Evolutionary conservation across 2,113 vertebrate species (phyloP).

Genomic region (Halcyon malimbica): DNA sequence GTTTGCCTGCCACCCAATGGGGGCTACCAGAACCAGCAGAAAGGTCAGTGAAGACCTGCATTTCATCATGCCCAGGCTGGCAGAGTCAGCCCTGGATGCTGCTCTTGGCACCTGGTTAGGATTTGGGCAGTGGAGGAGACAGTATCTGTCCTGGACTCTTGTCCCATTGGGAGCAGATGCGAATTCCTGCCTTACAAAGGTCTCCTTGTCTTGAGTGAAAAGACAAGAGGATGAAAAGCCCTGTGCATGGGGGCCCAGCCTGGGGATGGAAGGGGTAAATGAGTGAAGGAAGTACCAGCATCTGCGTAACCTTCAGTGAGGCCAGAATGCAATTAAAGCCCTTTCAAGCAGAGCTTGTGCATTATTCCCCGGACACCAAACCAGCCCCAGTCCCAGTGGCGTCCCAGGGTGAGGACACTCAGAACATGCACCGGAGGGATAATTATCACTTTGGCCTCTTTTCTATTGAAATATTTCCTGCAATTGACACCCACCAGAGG

Average conservation of each 20-base stretch:
- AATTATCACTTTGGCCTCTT: neutral
- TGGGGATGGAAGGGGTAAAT: neutral
- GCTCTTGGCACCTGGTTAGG: fast-evolving
- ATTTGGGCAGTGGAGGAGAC: neutral
- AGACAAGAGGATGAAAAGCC: neutral
- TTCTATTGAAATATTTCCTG: neutral
- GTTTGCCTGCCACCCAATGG: neutral
- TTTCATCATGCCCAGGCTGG: neutral
- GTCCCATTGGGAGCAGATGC: neutral
- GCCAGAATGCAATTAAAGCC: fast-evolving
- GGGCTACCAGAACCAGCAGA: neutral
- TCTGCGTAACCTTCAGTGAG: fast-evolving
- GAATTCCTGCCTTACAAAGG: neutral
- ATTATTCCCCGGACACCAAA: neutral
- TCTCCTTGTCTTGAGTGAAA: neutral
- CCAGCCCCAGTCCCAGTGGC: neutral
- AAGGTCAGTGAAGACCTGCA: neutral
- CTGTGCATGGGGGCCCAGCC: fast-evolving
- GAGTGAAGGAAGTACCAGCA: neutral
- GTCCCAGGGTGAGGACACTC: fast-evolving
- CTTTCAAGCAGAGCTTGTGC: neutral
- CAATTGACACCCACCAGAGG: neutral
- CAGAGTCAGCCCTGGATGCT: neutral
- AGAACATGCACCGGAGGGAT: neutral
- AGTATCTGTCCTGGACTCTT: neutral